Percentiles rank a stretch among this genome's conserved stretches.
Conservation (phyloP, 2,888 invertebrate species). For the Andrena marginata region DNA sequence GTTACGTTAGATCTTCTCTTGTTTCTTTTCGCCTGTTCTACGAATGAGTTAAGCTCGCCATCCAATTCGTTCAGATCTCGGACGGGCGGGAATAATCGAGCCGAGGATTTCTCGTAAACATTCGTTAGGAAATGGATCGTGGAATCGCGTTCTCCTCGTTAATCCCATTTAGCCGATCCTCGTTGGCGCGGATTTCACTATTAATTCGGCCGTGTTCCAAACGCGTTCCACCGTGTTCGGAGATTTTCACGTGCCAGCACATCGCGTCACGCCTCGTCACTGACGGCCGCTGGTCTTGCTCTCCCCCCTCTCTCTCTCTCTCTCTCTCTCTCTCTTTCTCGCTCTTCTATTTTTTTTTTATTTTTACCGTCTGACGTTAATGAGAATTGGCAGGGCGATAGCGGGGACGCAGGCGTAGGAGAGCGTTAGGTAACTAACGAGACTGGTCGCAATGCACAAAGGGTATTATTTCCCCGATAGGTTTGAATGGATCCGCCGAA, state of each 20-base stretch:
- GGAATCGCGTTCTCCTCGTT: slow-evolving; percentile 18
- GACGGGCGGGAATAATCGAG: not conserved
- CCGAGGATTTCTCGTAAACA: slow-evolving; percentile 5
- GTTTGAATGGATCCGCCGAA: slow-evolving; percentile 68
- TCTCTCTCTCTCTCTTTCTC: slow-evolving; percentile 1
- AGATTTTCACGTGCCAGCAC: slow-evolving; percentile 55
- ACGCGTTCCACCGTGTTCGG: slow-evolving; percentile 26
- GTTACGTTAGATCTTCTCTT: too few relatives aligned
- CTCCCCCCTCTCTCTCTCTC: too few relatives aligned
- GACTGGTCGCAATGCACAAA: slow-evolving; percentile 70
- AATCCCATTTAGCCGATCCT: slow-evolving; percentile 21
- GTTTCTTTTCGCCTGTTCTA: too few relatives aligned
- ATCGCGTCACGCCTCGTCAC: slow-evolving; percentile 59
- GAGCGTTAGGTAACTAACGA: slow-evolving; percentile 70
- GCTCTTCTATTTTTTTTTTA: slow-evolving; percentile 42
- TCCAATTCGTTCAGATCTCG: too few relatives aligned
- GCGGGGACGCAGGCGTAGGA: slow-evolving; percentile 39
- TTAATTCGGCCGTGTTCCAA: slow-evolving; percentile 53
- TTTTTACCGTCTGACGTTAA: slow-evolving; percentile 64
- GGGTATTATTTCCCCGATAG: slow-evolving; percentile 71
- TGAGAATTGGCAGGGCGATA: slow-evolving; percentile 71
- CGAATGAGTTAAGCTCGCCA: too few relatives aligned
- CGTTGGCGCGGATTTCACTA: slow-evolving; percentile 27
- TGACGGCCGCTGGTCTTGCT: slow-evolving; percentile 14
- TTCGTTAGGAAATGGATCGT: slow-evolving; percentile 11